phyloP scores from a whole-genome alignment of 2,888 invertebrate genomes.

The Eumerus sabulonum region DNA sequence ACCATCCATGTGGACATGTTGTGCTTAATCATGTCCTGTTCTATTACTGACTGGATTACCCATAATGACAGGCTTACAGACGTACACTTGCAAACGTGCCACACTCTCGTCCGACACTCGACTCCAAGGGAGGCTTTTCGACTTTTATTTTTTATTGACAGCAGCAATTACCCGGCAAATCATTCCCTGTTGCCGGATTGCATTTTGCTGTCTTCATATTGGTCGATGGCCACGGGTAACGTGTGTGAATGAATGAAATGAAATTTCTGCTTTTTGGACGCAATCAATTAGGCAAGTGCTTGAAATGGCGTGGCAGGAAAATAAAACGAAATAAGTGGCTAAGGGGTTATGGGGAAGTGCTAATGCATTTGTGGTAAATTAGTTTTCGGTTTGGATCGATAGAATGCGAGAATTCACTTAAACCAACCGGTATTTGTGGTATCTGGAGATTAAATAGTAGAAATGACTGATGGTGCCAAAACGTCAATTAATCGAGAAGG shows the following conservation, averaged over 20 bases:
- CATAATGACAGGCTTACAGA: constrained; percentile 69
- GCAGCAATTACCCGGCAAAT: constrained; percentile 62
- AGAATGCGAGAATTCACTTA: too few species aligned
- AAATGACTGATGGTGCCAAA: too few species aligned
- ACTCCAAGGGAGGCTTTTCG: constrained; percentile 12
- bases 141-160: constrained; percentile 62
- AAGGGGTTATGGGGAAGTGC: constrained; percentile 49
- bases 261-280: constrained; percentile 51
- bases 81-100: constrained; percentile 40
- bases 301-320: constrained; percentile 11
- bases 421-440: too few species aligned
- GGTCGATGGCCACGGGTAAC: constrained; percentile 48
- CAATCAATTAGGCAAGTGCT: constrained; percentile 54
- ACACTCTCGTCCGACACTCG: constrained; percentile 27
- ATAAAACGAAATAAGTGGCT: constrained; percentile 1
- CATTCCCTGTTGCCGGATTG: constrained; percentile 49
- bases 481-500: too few species aligned
- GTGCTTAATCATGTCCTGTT: constrained; percentile 65
- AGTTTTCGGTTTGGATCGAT: constrained; percentile 38
- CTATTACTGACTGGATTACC: constrained; percentile 69
- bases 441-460: too few species aligned
- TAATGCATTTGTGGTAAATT: constrained; percentile 63
- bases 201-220: constrained; percentile 63
- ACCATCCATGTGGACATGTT: constrained; percentile 59
- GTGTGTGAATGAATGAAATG: constrained; percentile 54